Percentiles rank a stretch among this genome's conserved stretches.
Evolutionary conservation across 2,797 vertebrate species (phyloP).

Genomic region (Syngnathus rostellatus): DNA sequence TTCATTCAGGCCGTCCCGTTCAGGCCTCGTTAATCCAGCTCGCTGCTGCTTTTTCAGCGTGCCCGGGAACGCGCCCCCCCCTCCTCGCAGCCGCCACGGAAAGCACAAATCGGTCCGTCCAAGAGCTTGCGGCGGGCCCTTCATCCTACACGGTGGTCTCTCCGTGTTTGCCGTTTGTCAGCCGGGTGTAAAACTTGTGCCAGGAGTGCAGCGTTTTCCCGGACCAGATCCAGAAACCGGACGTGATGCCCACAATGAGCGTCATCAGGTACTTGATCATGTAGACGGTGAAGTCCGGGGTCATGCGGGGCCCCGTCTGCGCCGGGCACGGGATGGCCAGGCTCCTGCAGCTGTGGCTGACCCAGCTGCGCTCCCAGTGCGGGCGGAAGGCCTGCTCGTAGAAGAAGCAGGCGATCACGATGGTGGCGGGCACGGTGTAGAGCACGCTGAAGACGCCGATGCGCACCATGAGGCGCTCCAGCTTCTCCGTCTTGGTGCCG

Average conservation of each 20-base stretch:
- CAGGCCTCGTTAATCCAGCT: constrained; percentile 43
- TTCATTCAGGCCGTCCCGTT: constrained; percentile 46
- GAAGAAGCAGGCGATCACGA: constrained; percentile 96
- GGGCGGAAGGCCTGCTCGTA: constrained; percentile 94
- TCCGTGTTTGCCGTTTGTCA: constrained; percentile 85
- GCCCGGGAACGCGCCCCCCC: neutral
- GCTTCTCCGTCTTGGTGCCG: constrained; percentile 92
- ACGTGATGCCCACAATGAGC: constrained; percentile 96
- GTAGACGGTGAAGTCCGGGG: constrained; percentile 95
- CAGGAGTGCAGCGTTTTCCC: constrained; percentile 97
- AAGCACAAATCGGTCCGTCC: constrained; percentile 19
- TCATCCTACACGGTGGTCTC: constrained; percentile 83
- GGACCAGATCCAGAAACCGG: constrained; percentile 99
- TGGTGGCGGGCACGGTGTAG: constrained; percentile 93
- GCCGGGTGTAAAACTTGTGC: constrained; percentile 90
- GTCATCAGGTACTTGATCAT: constrained; percentile 99
- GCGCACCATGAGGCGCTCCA: constrained; percentile 93
- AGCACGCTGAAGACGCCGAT: constrained; percentile 96
- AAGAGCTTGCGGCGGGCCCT: constrained; percentile 3
- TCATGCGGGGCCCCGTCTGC: constrained; percentile 81
- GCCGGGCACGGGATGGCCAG: constrained; percentile 88
- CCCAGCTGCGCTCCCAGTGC: constrained; percentile 92
- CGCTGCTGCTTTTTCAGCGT: constrained; percentile 16
- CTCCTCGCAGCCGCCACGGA: neutral
- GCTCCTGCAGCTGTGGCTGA: constrained; percentile 86